These are phyloP conservation scores for Polypedilum pembai DNA, from an alignment of 1,140 invertebrate species.

Conservation along the genomic window DNA sequence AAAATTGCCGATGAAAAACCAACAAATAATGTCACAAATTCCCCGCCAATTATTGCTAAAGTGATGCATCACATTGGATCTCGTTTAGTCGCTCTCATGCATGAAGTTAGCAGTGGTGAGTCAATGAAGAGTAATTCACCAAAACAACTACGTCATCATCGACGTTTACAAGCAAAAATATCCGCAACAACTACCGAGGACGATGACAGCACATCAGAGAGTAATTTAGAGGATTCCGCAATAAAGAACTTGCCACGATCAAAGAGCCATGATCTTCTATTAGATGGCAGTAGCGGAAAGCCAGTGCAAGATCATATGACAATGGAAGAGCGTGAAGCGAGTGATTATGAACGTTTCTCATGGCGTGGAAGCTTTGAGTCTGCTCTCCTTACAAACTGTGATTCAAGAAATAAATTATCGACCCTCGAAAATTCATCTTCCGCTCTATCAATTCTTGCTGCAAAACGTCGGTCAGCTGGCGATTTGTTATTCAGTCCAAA, in stretches of 20 bases:
- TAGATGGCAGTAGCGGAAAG: constrained; percentile 45
- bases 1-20: constrained; percentile 53
- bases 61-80: constrained; percentile 89
- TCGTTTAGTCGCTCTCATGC: constrained; percentile 82
- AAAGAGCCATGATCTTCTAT: constrained; percentile 67
- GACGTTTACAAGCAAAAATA: constrained; percentile 49
- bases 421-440: constrained; percentile 57
- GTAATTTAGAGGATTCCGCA: constrained; percentile 37
- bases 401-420: constrained; percentile 68
- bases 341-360: constrained; percentile 79
- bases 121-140: constrained; percentile 46
- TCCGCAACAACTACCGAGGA: constrained; percentile 71
- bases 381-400: constrained; percentile 68
- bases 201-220: constrained; percentile 62
- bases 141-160: constrained; percentile 47
- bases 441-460: constrained; percentile 56
- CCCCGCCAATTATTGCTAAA: constrained; percentile 80
- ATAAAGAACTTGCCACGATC: constrained; percentile 51
- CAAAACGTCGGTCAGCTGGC: constrained; percentile 68
- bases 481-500: constrained; percentile 68
- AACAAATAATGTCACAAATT: constrained; percentile 55
- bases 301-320: constrained; percentile 44
- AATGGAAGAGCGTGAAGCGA: constrained; percentile 65
- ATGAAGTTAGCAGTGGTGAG: constrained; percentile 75
- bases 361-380: constrained; percentile 87